These are phyloP conservation scores for Rhinophrynus dorsalis DNA, from an alignment of 2,797 vertebrate species.

Conservation along the genomic window DNA sequence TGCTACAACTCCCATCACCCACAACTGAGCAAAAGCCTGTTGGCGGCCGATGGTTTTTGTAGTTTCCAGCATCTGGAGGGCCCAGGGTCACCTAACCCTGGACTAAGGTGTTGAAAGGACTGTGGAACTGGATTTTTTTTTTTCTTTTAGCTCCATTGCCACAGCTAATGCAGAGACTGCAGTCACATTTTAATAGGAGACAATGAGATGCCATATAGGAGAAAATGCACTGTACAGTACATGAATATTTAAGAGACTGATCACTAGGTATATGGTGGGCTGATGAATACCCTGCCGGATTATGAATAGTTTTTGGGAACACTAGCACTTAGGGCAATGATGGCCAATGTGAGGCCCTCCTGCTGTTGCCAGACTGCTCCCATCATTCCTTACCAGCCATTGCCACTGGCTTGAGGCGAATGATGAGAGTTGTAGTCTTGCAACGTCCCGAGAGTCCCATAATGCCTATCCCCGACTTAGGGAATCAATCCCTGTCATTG, in stretches of 20 bases:
- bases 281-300: neutral
- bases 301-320: neutral
- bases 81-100: too few relatives aligned
- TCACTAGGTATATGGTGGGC: neutral
- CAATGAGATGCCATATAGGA: slow-evolving; percentile 13
- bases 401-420: too few relatives aligned
- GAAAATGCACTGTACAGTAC: neutral
- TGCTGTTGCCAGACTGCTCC: too few relatives aligned
- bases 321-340: slow-evolving; percentile 15
- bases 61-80: too few relatives aligned
- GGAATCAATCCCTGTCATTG: neutral
- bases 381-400: too few relatives aligned
- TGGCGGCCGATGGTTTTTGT: too few relatives aligned
- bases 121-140: neutral
- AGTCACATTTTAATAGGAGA: neutral
- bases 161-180: neutral
- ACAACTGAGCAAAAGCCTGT: too few relatives aligned
- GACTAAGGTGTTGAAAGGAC: neutral
- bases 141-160: neutral
- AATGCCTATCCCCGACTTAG: too few relatives aligned
- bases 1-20: too few relatives aligned
- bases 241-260: neutral
- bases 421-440: too few relatives aligned
- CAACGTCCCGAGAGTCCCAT: too few relatives aligned
- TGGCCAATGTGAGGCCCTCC: too few relatives aligned